Base-by-base conservation (phyloP, 2,888 invertebrate species). In the Lasius fuliginosus region DNA sequence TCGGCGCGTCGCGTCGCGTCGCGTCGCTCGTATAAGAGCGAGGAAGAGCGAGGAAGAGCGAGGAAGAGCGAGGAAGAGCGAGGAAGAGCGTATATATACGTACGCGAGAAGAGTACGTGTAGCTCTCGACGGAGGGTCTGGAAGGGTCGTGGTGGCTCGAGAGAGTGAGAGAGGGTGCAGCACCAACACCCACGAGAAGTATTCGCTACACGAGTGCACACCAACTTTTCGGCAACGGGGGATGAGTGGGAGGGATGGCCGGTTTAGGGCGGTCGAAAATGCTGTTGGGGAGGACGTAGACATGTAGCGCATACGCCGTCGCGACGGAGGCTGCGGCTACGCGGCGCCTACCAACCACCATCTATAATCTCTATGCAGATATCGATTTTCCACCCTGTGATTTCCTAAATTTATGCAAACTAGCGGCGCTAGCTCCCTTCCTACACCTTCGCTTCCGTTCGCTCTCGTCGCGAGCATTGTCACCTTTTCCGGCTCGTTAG, bases 331-430 rank as follows among this genome's bases (percentile, higher is more conserved):
- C 94, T 94, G 95, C 94, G 95, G 95, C 94, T 94, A 94, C 94
- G 93, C 94, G 94, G 94, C 94, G 94, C 94, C 94, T 94, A 94
- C 94, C 94, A 94, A 94, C 94, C 94, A 94, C 94, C 95, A 95
- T 95, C 95, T 95, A 95, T 95, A 95, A 94, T 95, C 95, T 94
- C 95, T 94, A 95, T 95, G 95, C 94, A 94, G 95, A 94, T 94
- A 94, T 94, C 94, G 95, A 94, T 95, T 94, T 94, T 94, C 94
- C 89, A 93, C 94, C 92, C 93, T 94, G 94, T 95, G n/a, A 94
- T 95, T 94, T 94, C 94, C 94, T 94, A 94, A 95, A 95, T 95
- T 95, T 94, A 95, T 94, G 94, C 94, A 94, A 95, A 95, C 94
- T 93, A 94, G 94, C 93, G 89, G 84, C 86, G 87, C 85, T 53